Evolutionary conservation across 2,888 invertebrate genomes (phyloP).

Genomic region (Megaustenia siamemsis): DNA sequence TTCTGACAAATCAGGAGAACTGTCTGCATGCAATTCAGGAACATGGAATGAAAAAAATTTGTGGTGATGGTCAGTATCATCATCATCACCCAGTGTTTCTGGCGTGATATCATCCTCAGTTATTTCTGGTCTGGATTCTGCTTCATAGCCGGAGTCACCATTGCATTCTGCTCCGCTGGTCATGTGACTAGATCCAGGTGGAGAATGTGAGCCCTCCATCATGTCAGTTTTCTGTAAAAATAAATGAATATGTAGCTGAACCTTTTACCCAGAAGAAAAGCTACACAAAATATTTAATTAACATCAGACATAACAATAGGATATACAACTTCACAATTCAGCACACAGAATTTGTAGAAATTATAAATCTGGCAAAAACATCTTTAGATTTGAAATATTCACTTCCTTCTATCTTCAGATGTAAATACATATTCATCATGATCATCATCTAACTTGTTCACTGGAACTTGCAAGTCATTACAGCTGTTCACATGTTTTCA

Average conservation of each 20-base stretch:
- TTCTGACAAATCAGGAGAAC: constrained; percentile 41
- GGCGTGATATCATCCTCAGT: constrained; percentile 62
- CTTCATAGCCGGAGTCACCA: constrained; percentile 75
- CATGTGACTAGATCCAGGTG: constrained; percentile 53
- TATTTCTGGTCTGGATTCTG: constrained; percentile 67
- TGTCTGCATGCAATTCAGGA: constrained; percentile 47
- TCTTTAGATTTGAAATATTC: too few species aligned
- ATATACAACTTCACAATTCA: too few species aligned
- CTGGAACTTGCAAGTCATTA: too few species aligned
- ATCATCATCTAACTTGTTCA: too few species aligned
- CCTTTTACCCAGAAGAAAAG: neutral
- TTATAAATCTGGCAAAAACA: too few species aligned
- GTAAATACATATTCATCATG: too few species aligned
- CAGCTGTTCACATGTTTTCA: too few species aligned
- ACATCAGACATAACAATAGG: too few species aligned
- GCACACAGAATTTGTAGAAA: too few species aligned
- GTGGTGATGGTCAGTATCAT: constrained; percentile 37
- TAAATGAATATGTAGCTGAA: neutral
- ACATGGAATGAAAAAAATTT: constrained; percentile 53
- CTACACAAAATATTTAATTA: too few species aligned
- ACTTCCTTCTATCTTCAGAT: too few species aligned
- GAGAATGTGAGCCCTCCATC: constrained; percentile 46
- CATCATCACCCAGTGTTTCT: constrained; percentile 59
- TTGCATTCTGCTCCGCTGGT: constrained; percentile 60
- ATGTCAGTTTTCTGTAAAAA: constrained; percentile 42